Evolutionary conservation across 2,888 invertebrate genomes (phyloP), one percentile per base, ranked within the genome.

Genomic region (Andricus curvator): DNA sequence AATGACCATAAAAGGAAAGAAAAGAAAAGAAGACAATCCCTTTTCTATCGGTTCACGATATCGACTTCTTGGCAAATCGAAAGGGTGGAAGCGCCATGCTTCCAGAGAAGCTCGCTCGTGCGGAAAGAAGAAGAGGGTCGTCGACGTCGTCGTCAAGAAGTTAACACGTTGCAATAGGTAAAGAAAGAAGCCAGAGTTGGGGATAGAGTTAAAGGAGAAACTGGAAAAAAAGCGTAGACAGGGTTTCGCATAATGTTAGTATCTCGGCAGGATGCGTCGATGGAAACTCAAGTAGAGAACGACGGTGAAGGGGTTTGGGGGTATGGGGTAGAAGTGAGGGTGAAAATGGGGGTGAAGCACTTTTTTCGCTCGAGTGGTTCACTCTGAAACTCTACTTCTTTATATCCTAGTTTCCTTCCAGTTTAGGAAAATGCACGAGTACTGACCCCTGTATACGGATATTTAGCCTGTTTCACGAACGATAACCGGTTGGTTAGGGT

Each of bases 251-350:
- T 67, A 67, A 67, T 67, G 41, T 67, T 67, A 67, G 67, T 44
- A 67, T 22, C 67, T 67, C 67, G 11, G 48, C 25, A 68, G 37
- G 70, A 78, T 80, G 78, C 78, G 82, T 76, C 74, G 82, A 80
- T 78, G 78, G 66, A 80, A 78, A 80, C 76, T 80, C 67, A 25
- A 78, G 80, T 80, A 67, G 66, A 29, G 68, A 66, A 67, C n/a
- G 67, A 44, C 22, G 20, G n/a, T 0, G 9, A 22, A 37, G 29
- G 66, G 29, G n/a, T 20, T 37, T 4, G 67, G 20, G 17, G 65
- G 9, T 33, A 20, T 37, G 33, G 65, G 60, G 11, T 60, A 17
- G 48, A 17, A 48, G 48, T 17, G 17, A 48, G 48, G 48, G 48
- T 17, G 5, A 4, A 48, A 48, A 48, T 56, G n/a, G n/a, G n/a